Evolutionary conservation across 2,797 vertebrate genomes (phyloP), one percentile per base, ranked within the genome.

Genomic region (Hephaestus fuliginosus): DNA sequence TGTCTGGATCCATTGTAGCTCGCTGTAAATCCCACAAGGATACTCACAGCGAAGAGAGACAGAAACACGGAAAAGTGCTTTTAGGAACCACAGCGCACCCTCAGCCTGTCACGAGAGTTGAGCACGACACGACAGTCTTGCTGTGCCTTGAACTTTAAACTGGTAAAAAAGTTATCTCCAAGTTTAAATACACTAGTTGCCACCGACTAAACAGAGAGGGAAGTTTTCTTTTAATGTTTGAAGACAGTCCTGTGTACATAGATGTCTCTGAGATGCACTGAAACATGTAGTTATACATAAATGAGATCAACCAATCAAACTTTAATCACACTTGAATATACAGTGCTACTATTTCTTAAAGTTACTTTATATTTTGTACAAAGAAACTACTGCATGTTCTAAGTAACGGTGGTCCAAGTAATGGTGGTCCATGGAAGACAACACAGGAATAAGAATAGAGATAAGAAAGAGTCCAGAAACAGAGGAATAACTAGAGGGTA

Each of bases 51-150:
- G 75, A 74, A 74, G 78, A 89, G 81, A 91, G 88, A 89, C 87
- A 84, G 89, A 90, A 92, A 95, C 90, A 94, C 44, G 74, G 86
- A 87, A 91, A 93, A 93, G 78, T 90, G 91, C 93, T 94, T 94
- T 94, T 77, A 81, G 86, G 92, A 92, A 87, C 73, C 78, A 30
- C 75, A 30, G 81, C 56, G 68, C 64, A 85, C 58, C 82, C 85
- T 76, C 68, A 65, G 83, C 83, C 65, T 90, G 93, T 92, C 91
- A 91, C 44, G 56, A 86, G 79, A 86, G 57, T 66, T 68, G 81
- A 87, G 78, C 46, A 75, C 86, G 82, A 79, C 72, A 74, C 41
- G 73, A 77, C 48, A 67, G 58, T 44, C 39, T 75, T 36, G 49
- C 49, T 62, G 49, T 73, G 87, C 86, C 81, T 84, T 80, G 22